A percentile compares a stretch with the other conserved stretches of the same genome.
These are phyloP conservation scores for Lithophane semibrunnea DNA, from an alignment of 2,888 invertebrate genomes.

Conservation along the genomic window DNA sequence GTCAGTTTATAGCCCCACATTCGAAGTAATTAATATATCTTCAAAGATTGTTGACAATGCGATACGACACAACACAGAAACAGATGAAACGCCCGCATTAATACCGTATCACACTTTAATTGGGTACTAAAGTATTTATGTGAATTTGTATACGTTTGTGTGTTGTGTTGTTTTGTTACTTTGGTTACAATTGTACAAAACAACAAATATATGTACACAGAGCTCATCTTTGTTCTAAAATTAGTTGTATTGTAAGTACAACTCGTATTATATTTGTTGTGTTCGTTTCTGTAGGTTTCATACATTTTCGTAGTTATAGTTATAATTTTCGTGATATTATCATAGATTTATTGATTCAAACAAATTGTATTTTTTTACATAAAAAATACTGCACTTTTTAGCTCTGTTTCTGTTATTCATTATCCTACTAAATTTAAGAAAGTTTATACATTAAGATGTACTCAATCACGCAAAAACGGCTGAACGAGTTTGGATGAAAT, in stretches of 20 bases:
- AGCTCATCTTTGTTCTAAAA: not conserved
- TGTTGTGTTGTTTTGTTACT: not conserved
- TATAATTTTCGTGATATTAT: no score
- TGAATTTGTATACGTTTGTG: constrained; percentile 5
- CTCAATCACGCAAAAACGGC: no score
- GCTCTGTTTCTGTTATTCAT: not conserved
- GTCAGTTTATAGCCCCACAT: constrained; percentile 12
- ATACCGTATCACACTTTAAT: constrained; percentile 35
- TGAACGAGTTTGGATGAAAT: no score
- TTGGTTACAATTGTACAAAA: not conserved
- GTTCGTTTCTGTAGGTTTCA: not conserved
- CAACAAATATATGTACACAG: not conserved
- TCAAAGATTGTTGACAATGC: constrained; percentile 49
- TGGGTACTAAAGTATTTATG: constrained; percentile 17
- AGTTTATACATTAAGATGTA: no score
- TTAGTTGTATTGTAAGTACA: not conserved
- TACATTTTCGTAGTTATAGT: not conserved
- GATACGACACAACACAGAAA: not conserved
- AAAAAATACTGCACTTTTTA: no score
- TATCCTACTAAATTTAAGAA: no score
- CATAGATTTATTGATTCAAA: not conserved
- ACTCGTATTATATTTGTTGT: not conserved
- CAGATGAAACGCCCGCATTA: constrained; percentile 17
- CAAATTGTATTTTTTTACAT: not conserved
- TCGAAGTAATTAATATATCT: constrained; percentile 44